Evolutionary conservation across 2,113 vertebrate species (phyloP), one percentile per base, ranked within the genome.

Genomic region (Blennius ocellaris): DNA sequence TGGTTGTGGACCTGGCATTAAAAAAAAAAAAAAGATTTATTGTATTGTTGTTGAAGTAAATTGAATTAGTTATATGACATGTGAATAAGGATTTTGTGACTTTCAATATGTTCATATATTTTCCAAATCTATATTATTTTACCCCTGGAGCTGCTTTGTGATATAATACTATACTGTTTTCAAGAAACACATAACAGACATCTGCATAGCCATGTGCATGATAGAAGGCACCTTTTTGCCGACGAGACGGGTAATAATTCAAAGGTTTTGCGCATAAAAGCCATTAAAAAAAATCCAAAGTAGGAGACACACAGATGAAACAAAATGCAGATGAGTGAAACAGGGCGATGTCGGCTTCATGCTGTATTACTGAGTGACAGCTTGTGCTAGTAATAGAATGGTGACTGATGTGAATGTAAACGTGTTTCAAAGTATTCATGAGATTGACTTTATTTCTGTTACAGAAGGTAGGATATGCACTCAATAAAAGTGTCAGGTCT

Each of bases 401-500:
- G 2, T 8, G 9, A 3, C 1, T 5, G 1, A 37, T 38, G 49
- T 16, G 37, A 70, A 60, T 37, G 40, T 17, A 9, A 7, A 59
- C 41, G 8, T 43, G n/a, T 63, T 53, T 60, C 11, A 61, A 52
- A 61, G 52, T 45, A 70, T 44, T 51, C 14, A 43, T 5, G 1
- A 51, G 6, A 30, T n/a, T 5, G 9, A 7, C 51, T 55, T 50
- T 57, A 43, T 5, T 40, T 1, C 5, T 7, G 14, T 57, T 57
- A 56, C 6, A 30, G 1, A 0, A 8, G 11, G 10, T 10, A 44
- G 3, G n/a, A 59, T 38, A 16, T 59, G 2, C 54, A 67, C 49
- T 17, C 8, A 11, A 12, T 43, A n/a, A 7, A 37, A 38, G 6
- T 37, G 6, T n/a, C 43, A 0, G 1, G 8, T 6, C 3, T 65